Percentiles rank a stretch among this genome's conserved stretches.
phyloP scores from a whole-genome alignment of 2,797 vertebrate species.

The Tokudaia tokunoshimensis region DNA sequence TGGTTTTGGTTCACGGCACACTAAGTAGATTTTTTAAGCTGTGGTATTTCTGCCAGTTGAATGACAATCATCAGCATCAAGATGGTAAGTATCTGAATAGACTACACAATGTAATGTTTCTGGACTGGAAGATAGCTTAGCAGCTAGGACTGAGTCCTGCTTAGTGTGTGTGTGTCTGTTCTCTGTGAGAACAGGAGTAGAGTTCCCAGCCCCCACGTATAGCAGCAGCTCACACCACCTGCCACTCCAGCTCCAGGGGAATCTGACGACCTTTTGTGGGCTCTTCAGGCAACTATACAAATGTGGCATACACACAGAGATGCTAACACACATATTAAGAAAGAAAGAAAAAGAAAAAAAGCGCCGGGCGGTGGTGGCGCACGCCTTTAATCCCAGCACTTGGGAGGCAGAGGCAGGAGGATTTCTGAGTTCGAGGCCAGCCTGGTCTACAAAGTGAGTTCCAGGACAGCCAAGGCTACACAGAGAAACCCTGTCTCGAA shows the following conservation, averaged over 20 bases:
- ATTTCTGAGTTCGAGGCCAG: no score
- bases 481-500: no score
- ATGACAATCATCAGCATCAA: neutral
- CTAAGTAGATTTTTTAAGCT: conserved; percentile 25
- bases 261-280: neutral
- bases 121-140: neutral
- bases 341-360: neutral
- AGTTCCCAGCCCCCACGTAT: neutral
- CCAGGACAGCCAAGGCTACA: no score
- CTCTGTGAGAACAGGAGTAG: neutral
- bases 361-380: no score
- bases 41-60: neutral
- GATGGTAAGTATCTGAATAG: neutral
- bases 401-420: no score
- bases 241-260: neutral
- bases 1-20: neutral
- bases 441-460: no score
- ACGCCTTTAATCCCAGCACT: no score
- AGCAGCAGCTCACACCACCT: neutral
- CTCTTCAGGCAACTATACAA: neutral
- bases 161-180: neutral
- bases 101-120: neutral
- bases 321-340: neutral
- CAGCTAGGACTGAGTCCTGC: neutral
- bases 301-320: neutral